Percentiles rank a stretch among this genome's conserved stretches.
phyloP scores from a whole-genome alignment of 2,797 vertebrate genomes.

The Hoplostethus atlanticus region DNA sequence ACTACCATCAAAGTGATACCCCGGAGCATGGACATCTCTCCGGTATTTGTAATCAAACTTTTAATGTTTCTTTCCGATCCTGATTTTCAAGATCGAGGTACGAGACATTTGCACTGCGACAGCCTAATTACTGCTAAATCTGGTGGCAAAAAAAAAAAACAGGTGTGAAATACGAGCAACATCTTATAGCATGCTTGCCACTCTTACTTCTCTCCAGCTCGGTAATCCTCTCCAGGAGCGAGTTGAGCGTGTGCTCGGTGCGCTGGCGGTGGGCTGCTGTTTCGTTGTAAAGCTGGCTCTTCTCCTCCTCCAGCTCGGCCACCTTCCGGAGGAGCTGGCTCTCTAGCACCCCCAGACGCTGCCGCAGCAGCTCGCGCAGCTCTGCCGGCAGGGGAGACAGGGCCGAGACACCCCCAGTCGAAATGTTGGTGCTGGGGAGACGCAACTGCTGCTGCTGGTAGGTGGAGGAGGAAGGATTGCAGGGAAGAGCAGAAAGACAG shows the following conservation, averaged over 20 bases:
- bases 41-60: conserved; percentile 63
- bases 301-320: conserved; percentile 95
- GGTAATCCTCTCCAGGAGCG: conserved; percentile 92
- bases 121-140: conserved; percentile 65
- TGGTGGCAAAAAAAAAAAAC: conserved; percentile 3
- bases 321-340: conserved; percentile 94
- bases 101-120: conserved; percentile 48
- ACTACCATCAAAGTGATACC: conserved; percentile 61
- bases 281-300: conserved; percentile 96
- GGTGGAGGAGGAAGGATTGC: conserved; percentile 2
- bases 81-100: conserved; percentile 49
- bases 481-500: neutral
- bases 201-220: conserved; percentile 93
- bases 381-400: conserved; percentile 86
- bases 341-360: conserved; percentile 92
- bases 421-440: conserved; percentile 70
- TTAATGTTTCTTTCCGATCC: conserved; percentile 52
- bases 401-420: conserved; percentile 60
- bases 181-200: conserved; percentile 43
- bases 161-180: conserved; percentile 32
- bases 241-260: conserved; percentile 92
- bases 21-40: conserved; percentile 52
- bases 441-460: conserved; percentile 77
- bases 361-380: conserved; percentile 92
- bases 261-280: conserved; percentile 93